Percentiles rank a stretch among this genome's conserved stretches.
phyloP scores from a whole-genome alignment of 1,140 invertebrate genomes.

The Caenorhabditis elegans region WBcel235 BX284605.5:9991001-9991500 shows the following conservation, averaged over 20 bases:
- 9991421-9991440: neutral
- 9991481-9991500: neutral
- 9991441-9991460: neutral
- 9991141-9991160: neutral
- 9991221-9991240: neutral
- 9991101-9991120: neutral
- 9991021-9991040: neutral
- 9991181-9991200: neutral
- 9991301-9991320: neutral
- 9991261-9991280: neutral
- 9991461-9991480: neutral
- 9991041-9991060: neutral
- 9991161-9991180: neutral
- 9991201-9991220: neutral
- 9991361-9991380: neutral
- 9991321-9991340: neutral
- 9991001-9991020: neutral
- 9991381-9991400: neutral
- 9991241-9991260: neutral
- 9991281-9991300: neutral
- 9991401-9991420: neutral
- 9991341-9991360: neutral
- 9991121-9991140: neutral
- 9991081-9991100: too few relatives aligned
- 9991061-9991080: too few relatives aligned